Evolutionary conservation across 2,888 invertebrate genomes (phyloP).

Genomic region (Meandrusa payeni): DNA sequence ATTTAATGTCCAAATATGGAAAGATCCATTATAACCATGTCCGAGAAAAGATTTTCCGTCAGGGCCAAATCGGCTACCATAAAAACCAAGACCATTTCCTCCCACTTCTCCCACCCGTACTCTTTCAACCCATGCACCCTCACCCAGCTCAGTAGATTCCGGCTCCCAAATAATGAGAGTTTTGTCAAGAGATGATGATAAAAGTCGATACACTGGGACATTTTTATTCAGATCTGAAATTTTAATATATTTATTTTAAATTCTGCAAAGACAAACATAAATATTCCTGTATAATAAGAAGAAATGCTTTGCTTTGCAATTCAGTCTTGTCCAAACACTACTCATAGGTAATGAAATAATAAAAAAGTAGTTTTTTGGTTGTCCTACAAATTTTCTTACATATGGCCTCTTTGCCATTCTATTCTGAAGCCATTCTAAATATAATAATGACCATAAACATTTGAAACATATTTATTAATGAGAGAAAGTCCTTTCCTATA

Average conservation of each 20-base stretch:
- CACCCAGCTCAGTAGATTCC: constrained; percentile 46
- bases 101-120: constrained; percentile 95
- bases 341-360: no score
- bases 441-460: no score
- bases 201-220: constrained; percentile 72
- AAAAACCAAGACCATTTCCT: constrained; percentile 96
- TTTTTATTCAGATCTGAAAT: constrained; percentile 31
- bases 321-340: no score
- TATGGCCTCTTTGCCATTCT: no score
- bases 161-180: constrained; percentile 94
- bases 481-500: no score
- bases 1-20: constrained; percentile 90
- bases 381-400: no score
- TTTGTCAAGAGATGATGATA: constrained; percentile 96
- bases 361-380: no score
- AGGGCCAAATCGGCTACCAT: constrained; percentile 90
- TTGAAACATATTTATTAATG: no score
- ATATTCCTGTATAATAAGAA: no score
- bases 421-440: no score
- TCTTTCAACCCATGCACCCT: constrained; percentile 90
- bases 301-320: no score
- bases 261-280: no score
- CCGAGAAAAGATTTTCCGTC: constrained; percentile 87
- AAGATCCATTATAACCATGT: constrained; percentile 95
- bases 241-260: constrained; percentile 1